Percentiles rank a stretch among this genome's conserved stretches.
phyloP scores from a whole-genome alignment of 2,113 vertebrate genomes.

The Rhodinocichla rosea region DNA sequence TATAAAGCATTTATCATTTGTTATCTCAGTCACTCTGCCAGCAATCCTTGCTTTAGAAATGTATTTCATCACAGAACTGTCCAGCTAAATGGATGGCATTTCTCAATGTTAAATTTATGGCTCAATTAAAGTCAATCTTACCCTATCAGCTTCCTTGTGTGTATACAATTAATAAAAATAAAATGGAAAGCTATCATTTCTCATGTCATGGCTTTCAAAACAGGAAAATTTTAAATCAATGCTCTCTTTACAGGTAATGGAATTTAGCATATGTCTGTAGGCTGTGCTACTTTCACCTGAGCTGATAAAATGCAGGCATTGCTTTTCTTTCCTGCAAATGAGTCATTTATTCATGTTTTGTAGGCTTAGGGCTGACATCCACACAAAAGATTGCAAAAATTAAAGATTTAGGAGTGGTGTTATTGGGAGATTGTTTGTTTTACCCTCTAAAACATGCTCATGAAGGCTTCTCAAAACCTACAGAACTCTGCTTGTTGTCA shows the following conservation, averaged over 20 bases:
- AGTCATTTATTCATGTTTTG: conserved; percentile 25
- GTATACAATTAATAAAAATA: conserved; percentile 72
- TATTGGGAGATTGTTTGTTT: neutral
- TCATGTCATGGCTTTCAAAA: conserved; percentile 17
- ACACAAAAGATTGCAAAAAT: neutral
- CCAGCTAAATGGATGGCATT: conserved; percentile 65
- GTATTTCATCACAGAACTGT: conserved; percentile 59
- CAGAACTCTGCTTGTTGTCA: neutral
- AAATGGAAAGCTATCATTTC: conserved; percentile 43
- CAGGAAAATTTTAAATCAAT: conserved; percentile 12
- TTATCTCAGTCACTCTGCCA: conserved; percentile 48
- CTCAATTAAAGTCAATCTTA: conserved; percentile 70
- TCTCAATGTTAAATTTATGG: conserved; percentile 64
- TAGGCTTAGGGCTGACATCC: neutral
- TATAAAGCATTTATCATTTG: conserved; percentile 53
- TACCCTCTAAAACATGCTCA: neutral
- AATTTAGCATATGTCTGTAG: conserved; percentile 27
- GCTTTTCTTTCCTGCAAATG: neutral
- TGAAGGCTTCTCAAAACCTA: neutral
- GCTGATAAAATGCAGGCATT: neutral
- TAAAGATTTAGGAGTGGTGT: neutral
- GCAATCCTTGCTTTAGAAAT: conserved; percentile 48
- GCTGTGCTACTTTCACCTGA: conserved; percentile 18
- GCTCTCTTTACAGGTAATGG: conserved; percentile 18
- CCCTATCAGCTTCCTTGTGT: conserved; percentile 56